These are phyloP conservation scores for Pteruthius melanotis DNA, from an alignment of 2,113 vertebrate genomes.

Conservation along the genomic window DNA sequence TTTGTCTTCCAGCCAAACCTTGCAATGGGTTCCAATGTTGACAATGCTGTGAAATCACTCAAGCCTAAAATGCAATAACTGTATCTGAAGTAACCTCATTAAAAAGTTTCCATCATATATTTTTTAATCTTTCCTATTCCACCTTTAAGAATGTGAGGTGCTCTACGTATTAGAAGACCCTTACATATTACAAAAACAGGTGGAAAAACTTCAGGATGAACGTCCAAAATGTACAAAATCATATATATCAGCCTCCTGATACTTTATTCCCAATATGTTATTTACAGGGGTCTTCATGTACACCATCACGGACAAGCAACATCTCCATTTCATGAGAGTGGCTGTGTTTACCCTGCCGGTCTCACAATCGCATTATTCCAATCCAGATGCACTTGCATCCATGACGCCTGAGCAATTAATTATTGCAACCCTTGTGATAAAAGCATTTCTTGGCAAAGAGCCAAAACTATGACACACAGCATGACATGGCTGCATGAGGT, in stretches of 20 bases:
- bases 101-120: slow-evolving; percentile 15
- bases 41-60: slow-evolving; percentile 48
- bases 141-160: neutral
- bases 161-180: neutral
- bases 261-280: neutral
- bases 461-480: neutral
- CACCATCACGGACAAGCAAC: neutral
- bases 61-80: slow-evolving; percentile 44
- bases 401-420: neutral
- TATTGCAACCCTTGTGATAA: neutral
- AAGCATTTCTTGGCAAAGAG: slow-evolving; percentile 24
- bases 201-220: neutral
- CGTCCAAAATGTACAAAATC: neutral
- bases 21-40: slow-evolving; percentile 16
- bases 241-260: neutral
- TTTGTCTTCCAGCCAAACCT: slow-evolving; percentile 57
- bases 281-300: neutral
- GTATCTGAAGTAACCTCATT: slow-evolving; percentile 28
- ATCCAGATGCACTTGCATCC: neutral
- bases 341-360: neutral
- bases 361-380: neutral
- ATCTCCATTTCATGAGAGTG: neutral
- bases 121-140: slow-evolving; percentile 29
- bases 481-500: neutral
- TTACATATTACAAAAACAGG: neutral